Evolutionary conservation across 92 coral and sea anemone genomes (phyloP), one percentile per base, ranked within the genome.

Genomic region (Pocillopora grandis): DNA sequence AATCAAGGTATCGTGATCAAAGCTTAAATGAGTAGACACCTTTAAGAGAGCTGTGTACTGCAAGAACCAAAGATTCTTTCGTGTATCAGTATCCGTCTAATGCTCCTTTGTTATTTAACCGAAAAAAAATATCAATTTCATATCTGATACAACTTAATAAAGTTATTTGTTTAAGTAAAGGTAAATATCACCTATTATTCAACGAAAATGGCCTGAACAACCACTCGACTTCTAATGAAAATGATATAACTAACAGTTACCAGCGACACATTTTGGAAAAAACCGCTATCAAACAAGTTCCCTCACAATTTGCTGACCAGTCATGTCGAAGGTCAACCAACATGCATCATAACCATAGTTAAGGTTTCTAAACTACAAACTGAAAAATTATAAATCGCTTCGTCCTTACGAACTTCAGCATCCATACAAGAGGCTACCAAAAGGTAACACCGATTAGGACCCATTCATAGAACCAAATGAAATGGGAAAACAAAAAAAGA

Each of bases 111-210:
- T 9, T 58, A 63, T 78, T 78, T 52, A 12, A 12, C 62, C 18
- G 49, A 78, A 78, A 66, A 63, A 63, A 78, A 63, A 78, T 78
- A 78, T 78, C 69, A 33, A 76, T 76, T 76, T 59, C 19, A 36
- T 76, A 76, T 59, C 49, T 16, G 10, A n/a, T 37, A 17, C 33
- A 70, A 70, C 42, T 70, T 70, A 16, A 68, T 9, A 70, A 52
- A 70, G 18, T 16, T 37, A 36, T 70, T 70, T 35, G 42, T 18
- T 55, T 17, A 15, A 16, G 21, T 18, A 55, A 70, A 70, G 75
- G 75, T 36, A 21, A 8, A 70, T 14, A 36, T 35, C 12, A 10
- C 21, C 55, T 12, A 42, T 19, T 70, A 36, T 70, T 35, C 21
- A 70, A n/a, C 75, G 57, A 70, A 49, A 17, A 49, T 70, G 75